These are phyloP conservation scores for Zaprionus capensis DNA, from an alignment of 1,140 invertebrate genomes.

Conservation along the genomic window DNA sequence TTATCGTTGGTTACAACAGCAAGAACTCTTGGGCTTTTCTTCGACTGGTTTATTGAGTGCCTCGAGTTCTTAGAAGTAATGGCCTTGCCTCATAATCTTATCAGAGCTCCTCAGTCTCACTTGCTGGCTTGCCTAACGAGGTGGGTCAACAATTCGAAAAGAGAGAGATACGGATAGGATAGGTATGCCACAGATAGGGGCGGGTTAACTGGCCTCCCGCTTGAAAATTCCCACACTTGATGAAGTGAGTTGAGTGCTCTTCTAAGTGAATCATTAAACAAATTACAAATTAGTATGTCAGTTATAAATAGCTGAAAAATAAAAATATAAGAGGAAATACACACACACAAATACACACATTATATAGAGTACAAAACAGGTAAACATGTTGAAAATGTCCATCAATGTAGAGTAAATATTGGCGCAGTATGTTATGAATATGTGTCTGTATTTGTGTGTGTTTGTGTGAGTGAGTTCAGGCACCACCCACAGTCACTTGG, in stretches of 20 bases:
- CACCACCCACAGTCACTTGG: constrained; percentile 40
- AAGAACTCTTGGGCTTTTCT: neutral
- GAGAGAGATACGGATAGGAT: constrained; percentile 8
- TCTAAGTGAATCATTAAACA: constrained; percentile 59
- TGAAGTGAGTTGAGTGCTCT: constrained; percentile 17
- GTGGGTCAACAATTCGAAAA: constrained; percentile 49
- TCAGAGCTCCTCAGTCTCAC: constrained; percentile 2
- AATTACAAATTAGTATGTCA: constrained; percentile 55
- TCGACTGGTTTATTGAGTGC: neutral
- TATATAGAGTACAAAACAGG: constrained; percentile 32
- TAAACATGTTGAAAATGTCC: constrained; percentile 48
- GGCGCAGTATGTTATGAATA: constrained; percentile 40
- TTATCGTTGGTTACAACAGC: neutral
- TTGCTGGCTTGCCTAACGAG: constrained; percentile 32
- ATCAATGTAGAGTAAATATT: constrained; percentile 55
- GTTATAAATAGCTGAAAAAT: constrained; percentile 48
- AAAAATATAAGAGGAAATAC: constrained; percentile 16
- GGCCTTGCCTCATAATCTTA: constrained; percentile 43
- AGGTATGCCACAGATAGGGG: neutral
- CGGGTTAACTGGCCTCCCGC: constrained; percentile 9
- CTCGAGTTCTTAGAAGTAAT: constrained; percentile 26
- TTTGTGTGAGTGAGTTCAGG: neutral
- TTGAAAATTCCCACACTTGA: constrained; percentile 43
- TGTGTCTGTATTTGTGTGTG: neutral
- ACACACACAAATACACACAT: constrained; percentile 4